These are phyloP conservation scores for Vidua macroura DNA, from an alignment of 2,113 vertebrate genomes.

Conservation along the genomic window DNA sequence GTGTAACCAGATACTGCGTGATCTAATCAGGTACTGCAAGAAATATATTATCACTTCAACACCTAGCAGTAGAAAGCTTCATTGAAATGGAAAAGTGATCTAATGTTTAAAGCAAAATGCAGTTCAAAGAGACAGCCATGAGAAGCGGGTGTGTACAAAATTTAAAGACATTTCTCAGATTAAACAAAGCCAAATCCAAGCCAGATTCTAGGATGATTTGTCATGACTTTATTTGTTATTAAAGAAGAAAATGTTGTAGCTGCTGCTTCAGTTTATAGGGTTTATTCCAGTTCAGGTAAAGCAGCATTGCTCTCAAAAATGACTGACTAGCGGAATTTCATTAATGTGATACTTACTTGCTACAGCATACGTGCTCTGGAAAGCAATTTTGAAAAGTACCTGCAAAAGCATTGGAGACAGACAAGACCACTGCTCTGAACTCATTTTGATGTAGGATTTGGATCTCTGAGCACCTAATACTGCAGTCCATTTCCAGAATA, in stretches of 20 bases:
- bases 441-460: not conserved
- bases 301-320: not conserved
- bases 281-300: slow-evolving; percentile 17
- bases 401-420: not conserved
- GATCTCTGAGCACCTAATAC: not conserved
- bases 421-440: not conserved
- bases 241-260: not conserved
- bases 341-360: not conserved
- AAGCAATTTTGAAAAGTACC: not conserved
- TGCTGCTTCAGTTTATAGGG: not conserved
- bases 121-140: not conserved
- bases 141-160: not conserved
- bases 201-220: not conserved
- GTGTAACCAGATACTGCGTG: slow-evolving; percentile 12
- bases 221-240: not conserved
- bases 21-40: slow-evolving; percentile 12
- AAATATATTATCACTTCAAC: not conserved
- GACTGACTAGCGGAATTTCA: not conserved
- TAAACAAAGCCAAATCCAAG: not conserved
- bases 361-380: not conserved
- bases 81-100: not conserved
- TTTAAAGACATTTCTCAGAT: not conserved
- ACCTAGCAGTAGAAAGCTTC: not conserved
- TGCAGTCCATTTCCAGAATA: not conserved
- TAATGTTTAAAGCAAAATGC: slow-evolving; percentile 1